phyloP scores from a whole-genome alignment of 2,888 invertebrate species.

The Acleris sparsana region DNA sequence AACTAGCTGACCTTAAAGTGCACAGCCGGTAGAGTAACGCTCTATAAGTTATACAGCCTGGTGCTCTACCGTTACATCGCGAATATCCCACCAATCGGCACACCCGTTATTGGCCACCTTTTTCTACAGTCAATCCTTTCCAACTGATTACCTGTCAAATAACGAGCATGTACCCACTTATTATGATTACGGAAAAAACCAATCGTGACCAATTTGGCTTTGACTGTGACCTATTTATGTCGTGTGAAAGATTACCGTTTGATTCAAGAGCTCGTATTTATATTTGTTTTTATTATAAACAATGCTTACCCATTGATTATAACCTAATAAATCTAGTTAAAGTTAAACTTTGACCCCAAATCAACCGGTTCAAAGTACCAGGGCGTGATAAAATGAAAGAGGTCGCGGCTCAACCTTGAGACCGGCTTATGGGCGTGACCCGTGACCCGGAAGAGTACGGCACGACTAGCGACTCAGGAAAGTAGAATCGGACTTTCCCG shows the following conservation, averaged over 20 bases:
- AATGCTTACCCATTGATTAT: no score
- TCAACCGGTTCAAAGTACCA: constrained; percentile 49
- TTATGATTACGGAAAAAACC: constrained; percentile 30
- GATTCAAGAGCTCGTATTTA: no score
- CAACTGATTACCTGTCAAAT: constrained; percentile 34
- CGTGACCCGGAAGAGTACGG: constrained; percentile 54
- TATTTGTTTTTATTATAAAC: no score
- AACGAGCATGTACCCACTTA: constrained; percentile 25
- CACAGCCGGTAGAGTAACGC: no score
- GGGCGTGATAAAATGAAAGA: constrained; percentile 61
- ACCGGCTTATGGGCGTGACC: constrained; percentile 49
- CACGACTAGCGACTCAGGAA: constrained; percentile 50
- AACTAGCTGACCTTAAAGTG: no score
- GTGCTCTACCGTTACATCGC: neutral
- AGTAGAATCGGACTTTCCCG: constrained; percentile 68
- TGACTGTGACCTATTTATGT: constrained; percentile 24
- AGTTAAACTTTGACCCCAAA: constrained; percentile 33
- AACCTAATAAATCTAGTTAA: no score
- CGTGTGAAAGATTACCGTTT: no score
- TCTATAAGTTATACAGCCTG: no score
- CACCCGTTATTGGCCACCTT: constrained; percentile 26
- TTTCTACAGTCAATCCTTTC: constrained; percentile 22
- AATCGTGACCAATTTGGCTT: constrained; percentile 22
- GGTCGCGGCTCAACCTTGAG: constrained; percentile 61
- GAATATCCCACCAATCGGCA: constrained; percentile 11